A percentile compares a stretch with the other conserved stretches of the same genome.
These are phyloP conservation scores for Dasyurus viverrinus DNA, from an alignment of 2,113 vertebrate species.

Conservation along the genomic window DNA sequence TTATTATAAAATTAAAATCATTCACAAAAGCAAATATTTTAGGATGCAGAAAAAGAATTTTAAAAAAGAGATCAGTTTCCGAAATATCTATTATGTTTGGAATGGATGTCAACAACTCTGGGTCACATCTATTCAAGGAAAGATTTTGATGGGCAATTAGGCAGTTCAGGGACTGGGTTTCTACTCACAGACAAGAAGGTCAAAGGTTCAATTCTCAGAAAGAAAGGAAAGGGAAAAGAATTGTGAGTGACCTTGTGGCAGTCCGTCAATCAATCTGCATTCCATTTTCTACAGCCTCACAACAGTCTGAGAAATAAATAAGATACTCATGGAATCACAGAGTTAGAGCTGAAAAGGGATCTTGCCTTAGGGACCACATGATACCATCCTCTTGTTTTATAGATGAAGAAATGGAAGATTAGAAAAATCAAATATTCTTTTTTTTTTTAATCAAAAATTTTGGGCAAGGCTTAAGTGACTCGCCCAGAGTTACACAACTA, in stretches of 20 bases:
- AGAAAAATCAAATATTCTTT: neutral
- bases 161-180: neutral
- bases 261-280: neutral
- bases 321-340: neutral
- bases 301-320: neutral
- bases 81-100: neutral
- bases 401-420: neutral
- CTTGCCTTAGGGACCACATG: neutral
- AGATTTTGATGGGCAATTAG: neutral
- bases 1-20: neutral
- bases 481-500: too few relatives aligned
- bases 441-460: too few relatives aligned
- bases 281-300: neutral
- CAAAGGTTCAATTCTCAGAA: neutral
- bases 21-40: neutral
- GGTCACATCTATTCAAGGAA: neutral
- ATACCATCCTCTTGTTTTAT: neutral
- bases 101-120: neutral
- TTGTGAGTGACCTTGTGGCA: neutral
- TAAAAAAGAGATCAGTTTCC: neutral
- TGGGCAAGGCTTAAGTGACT: too few relatives aligned
- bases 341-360: neutral
- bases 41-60: neutral
- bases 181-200: neutral
- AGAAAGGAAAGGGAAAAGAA: neutral